Conservation (phyloP, 2,797 vertebrate species). For the Hydrophis major region DNA sequence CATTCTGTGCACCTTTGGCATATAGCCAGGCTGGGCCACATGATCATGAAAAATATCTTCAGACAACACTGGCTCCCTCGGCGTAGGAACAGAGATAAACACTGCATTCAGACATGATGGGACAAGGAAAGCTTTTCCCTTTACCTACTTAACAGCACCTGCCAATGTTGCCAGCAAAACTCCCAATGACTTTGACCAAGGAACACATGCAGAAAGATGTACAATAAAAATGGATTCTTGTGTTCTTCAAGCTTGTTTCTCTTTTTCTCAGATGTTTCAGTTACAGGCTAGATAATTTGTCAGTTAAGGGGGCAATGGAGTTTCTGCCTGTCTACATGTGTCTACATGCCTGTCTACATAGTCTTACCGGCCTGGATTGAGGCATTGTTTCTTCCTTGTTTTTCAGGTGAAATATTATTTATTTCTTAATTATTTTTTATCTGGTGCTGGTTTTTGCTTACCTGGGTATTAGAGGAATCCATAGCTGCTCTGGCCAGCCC, state of each 20-base stretch:
- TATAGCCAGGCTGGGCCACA: background rate
- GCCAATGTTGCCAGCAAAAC: background rate
- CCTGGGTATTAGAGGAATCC: background rate
- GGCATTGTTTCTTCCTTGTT: background rate
- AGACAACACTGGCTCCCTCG: background rate
- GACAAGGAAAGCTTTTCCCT: background rate
- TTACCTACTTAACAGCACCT: constrained; percentile 14
- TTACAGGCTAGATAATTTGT: background rate
- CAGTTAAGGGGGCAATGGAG: background rate
- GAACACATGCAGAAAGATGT: background rate
- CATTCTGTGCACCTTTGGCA: background rate
- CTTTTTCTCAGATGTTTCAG: background rate
- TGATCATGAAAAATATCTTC: background rate
- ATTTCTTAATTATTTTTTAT: background rate
- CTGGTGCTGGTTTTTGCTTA: background rate
- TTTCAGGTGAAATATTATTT: background rate
- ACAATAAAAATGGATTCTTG: background rate
- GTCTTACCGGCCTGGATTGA: background rate
- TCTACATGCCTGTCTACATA: background rate
- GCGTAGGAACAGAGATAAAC: background rate
- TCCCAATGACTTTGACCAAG: background rate
- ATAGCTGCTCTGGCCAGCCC: background rate
- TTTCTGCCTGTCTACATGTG: background rate
- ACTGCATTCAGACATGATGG: background rate
- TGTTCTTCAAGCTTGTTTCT: background rate